Conservation (phyloP, 2,797 vertebrate species). For the Okamejei kenojei region DNA sequence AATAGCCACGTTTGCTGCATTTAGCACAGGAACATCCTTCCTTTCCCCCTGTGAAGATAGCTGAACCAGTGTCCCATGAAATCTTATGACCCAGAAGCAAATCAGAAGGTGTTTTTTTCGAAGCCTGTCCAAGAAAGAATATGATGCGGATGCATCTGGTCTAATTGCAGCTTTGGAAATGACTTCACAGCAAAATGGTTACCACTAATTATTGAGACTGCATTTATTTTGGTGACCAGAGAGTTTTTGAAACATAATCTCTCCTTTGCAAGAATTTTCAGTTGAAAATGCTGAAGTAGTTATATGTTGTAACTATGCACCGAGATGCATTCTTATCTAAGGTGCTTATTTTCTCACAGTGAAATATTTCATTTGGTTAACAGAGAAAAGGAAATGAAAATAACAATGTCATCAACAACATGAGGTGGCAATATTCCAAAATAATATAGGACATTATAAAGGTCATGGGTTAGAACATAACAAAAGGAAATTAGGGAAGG, state of each 20-base stretch:
- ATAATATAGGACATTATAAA: not conserved
- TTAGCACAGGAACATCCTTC: not conserved
- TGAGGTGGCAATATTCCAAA: not conserved
- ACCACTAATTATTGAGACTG: not conserved
- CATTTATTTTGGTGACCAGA: not conserved
- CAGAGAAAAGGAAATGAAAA: not conserved
- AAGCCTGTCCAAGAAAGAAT: not conserved
- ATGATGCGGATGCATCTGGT: not conserved
- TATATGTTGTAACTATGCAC: not conserved
- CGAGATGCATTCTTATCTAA: not conserved
- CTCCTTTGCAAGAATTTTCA: not conserved
- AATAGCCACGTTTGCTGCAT: not conserved
- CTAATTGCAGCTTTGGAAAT: not conserved
- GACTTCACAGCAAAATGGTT: not conserved
- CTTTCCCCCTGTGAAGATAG: not conserved
- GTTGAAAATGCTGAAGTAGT: not conserved
- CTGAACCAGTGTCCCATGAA: not conserved
- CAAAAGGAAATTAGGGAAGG: not conserved
- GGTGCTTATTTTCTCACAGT: not conserved
- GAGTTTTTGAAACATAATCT: not conserved
- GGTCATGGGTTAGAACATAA: not conserved
- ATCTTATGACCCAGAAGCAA: not conserved
- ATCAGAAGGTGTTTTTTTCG: not conserved
- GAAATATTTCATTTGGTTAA: not conserved
- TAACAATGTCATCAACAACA: not conserved